Percentiles rank a stretch among this genome's conserved stretches.
phyloP scores from a whole-genome alignment of 1,140 invertebrate genomes.

The Drosophila nebulosa region DNA sequence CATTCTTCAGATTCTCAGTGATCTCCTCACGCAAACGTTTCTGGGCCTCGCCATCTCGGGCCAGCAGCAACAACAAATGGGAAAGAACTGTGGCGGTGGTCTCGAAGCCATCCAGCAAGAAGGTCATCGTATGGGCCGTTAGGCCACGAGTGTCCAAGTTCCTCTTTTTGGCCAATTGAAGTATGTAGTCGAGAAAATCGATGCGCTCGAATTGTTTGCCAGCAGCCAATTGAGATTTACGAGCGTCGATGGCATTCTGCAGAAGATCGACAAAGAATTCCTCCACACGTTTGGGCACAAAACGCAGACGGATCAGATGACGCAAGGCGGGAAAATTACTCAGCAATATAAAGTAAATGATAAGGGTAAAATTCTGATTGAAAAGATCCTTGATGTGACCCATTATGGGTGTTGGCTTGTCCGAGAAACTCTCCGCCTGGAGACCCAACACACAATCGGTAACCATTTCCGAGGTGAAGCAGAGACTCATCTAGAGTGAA shows the following conservation, averaged over 20 bases:
- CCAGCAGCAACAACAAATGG: conserved; percentile 47
- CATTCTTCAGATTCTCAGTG: conserved; percentile 34
- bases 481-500: conserved; percentile 54
- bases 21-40: conserved; percentile 74
- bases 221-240: conserved; percentile 40
- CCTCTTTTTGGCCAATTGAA: conserved; percentile 69
- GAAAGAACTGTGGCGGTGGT: conserved; percentile 59
- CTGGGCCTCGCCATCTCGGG: conserved; percentile 34
- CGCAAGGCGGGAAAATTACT: conserved; percentile 42
- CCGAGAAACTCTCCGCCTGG: conserved; percentile 72
- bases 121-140: conserved; percentile 56
- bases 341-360: conserved; percentile 34
- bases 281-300: conserved; percentile 46
- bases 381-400: conserved; percentile 49
- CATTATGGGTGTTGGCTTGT: conserved; percentile 54
- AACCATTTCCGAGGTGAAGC: conserved; percentile 82
- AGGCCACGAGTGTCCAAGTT: conserved; percentile 36
- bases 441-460: conserved; percentile 82
- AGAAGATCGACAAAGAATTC: conserved; percentile 72
- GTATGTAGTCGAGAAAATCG: conserved; percentile 79
- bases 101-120: conserved; percentile 71
- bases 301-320: conserved; percentile 36
- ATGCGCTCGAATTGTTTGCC: conserved; percentile 47
- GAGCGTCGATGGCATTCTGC: conserved; percentile 57
- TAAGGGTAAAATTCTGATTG: conserved; percentile 31